Evolutionary conservation across 2,888 invertebrate genomes (phyloP), one percentile per base, ranked within the genome.

Genomic region (Mythimna pallens): DNA sequence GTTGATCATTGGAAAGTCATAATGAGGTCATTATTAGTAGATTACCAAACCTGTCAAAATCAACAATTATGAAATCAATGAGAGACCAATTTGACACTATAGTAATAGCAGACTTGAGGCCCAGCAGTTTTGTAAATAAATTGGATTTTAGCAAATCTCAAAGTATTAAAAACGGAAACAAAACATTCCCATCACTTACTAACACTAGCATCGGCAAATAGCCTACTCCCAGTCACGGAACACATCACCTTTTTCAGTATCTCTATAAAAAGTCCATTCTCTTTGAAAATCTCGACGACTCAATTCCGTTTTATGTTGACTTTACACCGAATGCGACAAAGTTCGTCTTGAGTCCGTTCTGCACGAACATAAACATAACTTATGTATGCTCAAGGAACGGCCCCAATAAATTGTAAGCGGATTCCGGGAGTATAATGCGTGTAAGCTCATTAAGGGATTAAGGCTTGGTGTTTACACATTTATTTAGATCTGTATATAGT

Each of bases 381-480:
- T 78, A 74, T 70, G 76, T 75, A 76, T 65, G 69, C 78, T 73
- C 47, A 43, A 75, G 70, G 77, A 64, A 72, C 70, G 66, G 65
- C 70, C 77, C 57, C 84, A 83, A 86, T 86, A 86, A 86, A 86
- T 84, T 76, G 73, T 86, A 86, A 86, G 84, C 74, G 81, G 86
- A 81, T 85, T 83, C 63, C 59, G 47, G 5, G 55, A 34, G 75
- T 75, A 64, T 76, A 78, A 78, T 73, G 72, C 65, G 54, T 70
- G 81, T 86, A 86, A 85, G 84, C 87, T 86, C 78, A 83, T 86
- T 86, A 86, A 25, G 61, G 54, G 83, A 86, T 86, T 86, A 84
- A 3, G 69, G 61, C 43, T 57, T 61, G 40, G 54, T 81, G 76
- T 78, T 76, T 83, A 79, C 76, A 72, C 75, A 72, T 80, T 80